Base-by-base conservation (phyloP, 2,113 vertebrate species). In the Ameiurus melas region DNA sequence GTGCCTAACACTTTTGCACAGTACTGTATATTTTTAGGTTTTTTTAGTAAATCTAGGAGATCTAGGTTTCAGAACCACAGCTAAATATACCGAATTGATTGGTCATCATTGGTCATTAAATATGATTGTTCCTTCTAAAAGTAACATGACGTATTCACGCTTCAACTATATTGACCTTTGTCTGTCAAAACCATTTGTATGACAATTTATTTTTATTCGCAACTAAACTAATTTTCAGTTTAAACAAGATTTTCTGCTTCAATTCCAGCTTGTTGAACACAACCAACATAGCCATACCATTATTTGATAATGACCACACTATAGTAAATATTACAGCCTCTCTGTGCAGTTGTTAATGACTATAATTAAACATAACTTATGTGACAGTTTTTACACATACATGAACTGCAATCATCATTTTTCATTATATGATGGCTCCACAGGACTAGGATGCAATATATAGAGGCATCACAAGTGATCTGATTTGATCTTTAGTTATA, bases 401-500 rank as follows among this genome's bases (percentile, higher is more conserved):
- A 30, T 19, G 43, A 30, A 68, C 6, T 13, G 10, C 33, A 58
- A 27, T 25, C 9, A 2, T 5, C 19, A 58, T 36, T 33, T 57
- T 85, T 25, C 43, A 33, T 55, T 25, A 78, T 58, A 64, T 19
- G 13, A 78, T 8, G 51, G 39, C 17, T 30, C 20, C 83, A 57
- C 47, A 39, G 2, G 25, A 55, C 8, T 6, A 62, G 27, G 14
- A 30, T 33, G 33, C n/a, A 81, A 33, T 53, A 85, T 19, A 60
- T 2, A 75, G 10, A 2, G 47, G 25, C 9, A 71, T 57, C 20
- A 73, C 66, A 73, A 73, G 22, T 33, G 55, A 36, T 62, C 5
- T 43, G 16, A 79, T 2, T n/a, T 43, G 51, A 16, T 58, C 55
- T 30, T 85, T 85, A 85, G 77, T 86, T 86, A 47, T 60, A 77